These are phyloP conservation scores for Aporophyla nigra DNA, from an alignment of 2,888 invertebrate genomes.

Conservation along the genomic window DNA sequence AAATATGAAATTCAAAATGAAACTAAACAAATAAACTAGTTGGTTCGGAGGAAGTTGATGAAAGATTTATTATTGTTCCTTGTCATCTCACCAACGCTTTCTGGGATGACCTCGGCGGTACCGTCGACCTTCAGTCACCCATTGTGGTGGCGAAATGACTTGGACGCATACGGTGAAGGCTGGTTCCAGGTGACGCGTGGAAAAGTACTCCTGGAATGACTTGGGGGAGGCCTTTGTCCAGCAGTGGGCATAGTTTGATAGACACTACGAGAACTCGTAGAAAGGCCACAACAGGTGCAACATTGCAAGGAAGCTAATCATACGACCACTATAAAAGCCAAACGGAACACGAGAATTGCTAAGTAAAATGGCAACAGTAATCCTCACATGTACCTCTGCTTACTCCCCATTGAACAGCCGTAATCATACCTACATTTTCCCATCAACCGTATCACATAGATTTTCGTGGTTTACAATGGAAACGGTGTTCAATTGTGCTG, in stretches of 20 bases:
- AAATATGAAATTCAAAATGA: no score
- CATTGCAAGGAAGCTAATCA: not conserved
- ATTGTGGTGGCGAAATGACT: no score
- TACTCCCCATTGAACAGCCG: not conserved
- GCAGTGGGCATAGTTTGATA: not conserved
- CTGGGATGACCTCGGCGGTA: no score
- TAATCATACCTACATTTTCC: constrained; percentile 32
- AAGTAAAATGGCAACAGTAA: not conserved
- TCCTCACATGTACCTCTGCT: not conserved
- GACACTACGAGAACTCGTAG: not conserved
- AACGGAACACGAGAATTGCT: not conserved
- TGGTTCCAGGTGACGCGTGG: no score
- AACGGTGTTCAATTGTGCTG: constrained; percentile 70
- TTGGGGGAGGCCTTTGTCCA: no score
- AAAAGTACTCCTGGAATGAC: no score
- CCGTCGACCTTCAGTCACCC: no score
- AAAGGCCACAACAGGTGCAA: not conserved
- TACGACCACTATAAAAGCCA: not conserved
- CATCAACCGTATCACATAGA: constrained; percentile 43
- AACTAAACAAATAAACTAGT: no score
- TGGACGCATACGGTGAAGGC: no score
- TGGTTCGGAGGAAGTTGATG: no score
- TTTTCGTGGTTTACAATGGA: constrained; percentile 71
- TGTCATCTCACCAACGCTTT: no score
- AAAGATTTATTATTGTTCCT: no score